Evolutionary conservation across 2,888 invertebrate genomes (phyloP), one percentile per base, ranked within the genome.

Genomic region (Anorthoa munda): DNA sequence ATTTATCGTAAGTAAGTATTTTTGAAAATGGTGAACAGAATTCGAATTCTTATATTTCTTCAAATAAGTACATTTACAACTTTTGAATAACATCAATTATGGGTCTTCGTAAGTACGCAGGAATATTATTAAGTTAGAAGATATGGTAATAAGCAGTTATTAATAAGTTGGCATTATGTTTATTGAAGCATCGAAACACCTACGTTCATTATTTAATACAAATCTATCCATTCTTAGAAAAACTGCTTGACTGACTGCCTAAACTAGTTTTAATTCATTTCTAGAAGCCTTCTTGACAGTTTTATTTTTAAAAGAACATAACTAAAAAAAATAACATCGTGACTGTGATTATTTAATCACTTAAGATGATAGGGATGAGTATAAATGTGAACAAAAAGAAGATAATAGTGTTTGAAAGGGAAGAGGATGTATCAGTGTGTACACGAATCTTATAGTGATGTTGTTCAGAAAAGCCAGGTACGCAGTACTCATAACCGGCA

Each of bases 81-180:
- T 72, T 48, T 15, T 61, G 65, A 64, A 18, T 15, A 18, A 13
- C 48, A 51, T 51, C 23, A 55, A 61, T 53, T 48, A 61, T 21
- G 13, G 7, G 15, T n/a, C n/a, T 26, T 39, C 39, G 2, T 21
- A 72, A 15, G 15, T 72, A 53, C 18, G 59, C 17, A 15, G 18
- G 15, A 71, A 56, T 71, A 21, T 72, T 50, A 45, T 15, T 48
- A 55, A 53, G 18, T 39, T 60, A 17, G 21, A 51, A 51, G n/a
- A 17, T 13, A 71, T 26, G 50, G 15, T 71, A 51, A 31, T 50
- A 39, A 48, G 55, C 3, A 46, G 15, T 11, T 46, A 48, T 39
- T 48, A 48, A 67, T 56, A 59, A 53, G 50, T 72, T 59, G 45
- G 31, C 21, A 53, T 60, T 73, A 23, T 60, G 46, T 73, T 61